Evolutionary conservation across 1,140 invertebrate species (phyloP).

Genomic region (Atta colombica): DNA sequence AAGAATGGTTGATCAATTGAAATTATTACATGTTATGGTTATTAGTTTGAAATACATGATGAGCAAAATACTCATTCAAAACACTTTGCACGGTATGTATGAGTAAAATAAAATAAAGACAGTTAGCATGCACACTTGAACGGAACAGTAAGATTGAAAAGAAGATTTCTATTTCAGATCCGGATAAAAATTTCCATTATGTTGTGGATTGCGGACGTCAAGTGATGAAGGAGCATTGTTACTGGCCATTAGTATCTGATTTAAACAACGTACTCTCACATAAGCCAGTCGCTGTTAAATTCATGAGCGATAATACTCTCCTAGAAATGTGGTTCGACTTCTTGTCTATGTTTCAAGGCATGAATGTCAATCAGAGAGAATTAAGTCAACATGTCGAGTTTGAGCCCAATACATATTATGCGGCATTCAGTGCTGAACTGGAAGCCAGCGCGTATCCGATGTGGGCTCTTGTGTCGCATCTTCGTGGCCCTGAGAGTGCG

Average conservation of each 20-base stretch:
- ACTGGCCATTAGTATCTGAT: slow-evolving; percentile 99
- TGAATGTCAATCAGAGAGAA: slow-evolving; percentile 98
- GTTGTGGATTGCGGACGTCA: slow-evolving; percentile 97
- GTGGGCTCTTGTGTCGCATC: slow-evolving; percentile 97
- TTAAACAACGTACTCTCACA: slow-evolving; percentile 99
- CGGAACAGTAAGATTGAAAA: neutral
- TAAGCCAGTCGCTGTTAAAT: slow-evolving; percentile 94
- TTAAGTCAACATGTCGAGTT: slow-evolving; percentile 97
- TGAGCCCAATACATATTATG: slow-evolving; percentile 98
- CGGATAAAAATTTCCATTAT: slow-evolving; percentile 93
- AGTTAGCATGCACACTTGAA: neutral
- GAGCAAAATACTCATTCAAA: slow-evolving; percentile 95
- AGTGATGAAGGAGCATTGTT: slow-evolving; percentile 99
- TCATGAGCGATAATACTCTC: slow-evolving; percentile 94
- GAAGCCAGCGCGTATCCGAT: slow-evolving; percentile 98
- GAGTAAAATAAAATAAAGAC: slow-evolving; percentile 21
- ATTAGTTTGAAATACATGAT: slow-evolving; percentile 97
- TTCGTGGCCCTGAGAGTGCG: slow-evolving; percentile 91
- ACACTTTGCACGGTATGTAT: slow-evolving; percentile 92
- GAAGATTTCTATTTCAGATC: slow-evolving; percentile 87
- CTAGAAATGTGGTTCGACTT: slow-evolving; percentile 98
- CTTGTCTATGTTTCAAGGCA: slow-evolving; percentile 97
- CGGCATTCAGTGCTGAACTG: slow-evolving; percentile 98
- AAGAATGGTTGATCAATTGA: slow-evolving; percentile 95
- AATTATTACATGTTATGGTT: slow-evolving; percentile 97